Evolutionary conservation across 2,797 vertebrate genomes (phyloP).

Genomic region (Schizothorax lantsangensis): DNA sequence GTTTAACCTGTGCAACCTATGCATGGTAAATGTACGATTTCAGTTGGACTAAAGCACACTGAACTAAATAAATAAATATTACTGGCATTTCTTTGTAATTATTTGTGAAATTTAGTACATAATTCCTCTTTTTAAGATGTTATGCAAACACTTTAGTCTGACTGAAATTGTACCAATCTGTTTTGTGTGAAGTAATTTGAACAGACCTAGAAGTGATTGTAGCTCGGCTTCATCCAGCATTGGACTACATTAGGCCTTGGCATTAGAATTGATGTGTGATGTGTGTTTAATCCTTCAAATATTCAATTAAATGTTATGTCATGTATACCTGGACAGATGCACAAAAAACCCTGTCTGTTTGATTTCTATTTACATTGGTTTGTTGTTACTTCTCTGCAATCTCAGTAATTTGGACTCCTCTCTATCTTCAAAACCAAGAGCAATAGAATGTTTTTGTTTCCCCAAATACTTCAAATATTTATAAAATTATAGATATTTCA

Average conservation of each 20-base stretch:
- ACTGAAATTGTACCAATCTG: neutral
- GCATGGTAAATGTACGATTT: neutral
- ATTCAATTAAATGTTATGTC: neutral
- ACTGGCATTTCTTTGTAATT: neutral
- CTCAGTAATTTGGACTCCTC: neutral
- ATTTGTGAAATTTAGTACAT: neutral
- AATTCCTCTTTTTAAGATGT: neutral
- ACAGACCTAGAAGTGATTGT: neutral
- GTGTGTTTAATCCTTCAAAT: conserved; percentile 2
- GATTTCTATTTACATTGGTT: neutral
- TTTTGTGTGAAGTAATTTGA: neutral
- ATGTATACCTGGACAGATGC: neutral
- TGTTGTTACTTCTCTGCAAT: neutral
- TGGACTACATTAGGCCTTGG: neutral
- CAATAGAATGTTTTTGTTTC: neutral
- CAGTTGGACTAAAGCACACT: neutral
- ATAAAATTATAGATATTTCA: neutral
- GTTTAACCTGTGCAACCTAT: neutral
- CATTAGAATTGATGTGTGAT: too few relatives aligned
- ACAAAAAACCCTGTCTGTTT: neutral
- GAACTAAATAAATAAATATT: neutral
- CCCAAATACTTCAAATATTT: neutral
- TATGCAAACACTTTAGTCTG: neutral
- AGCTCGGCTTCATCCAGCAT: neutral
- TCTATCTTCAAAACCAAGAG: neutral